Evolutionary conservation across 2,113 vertebrate genomes (phyloP).

Genomic region (Cynocephalus volans): DNA sequence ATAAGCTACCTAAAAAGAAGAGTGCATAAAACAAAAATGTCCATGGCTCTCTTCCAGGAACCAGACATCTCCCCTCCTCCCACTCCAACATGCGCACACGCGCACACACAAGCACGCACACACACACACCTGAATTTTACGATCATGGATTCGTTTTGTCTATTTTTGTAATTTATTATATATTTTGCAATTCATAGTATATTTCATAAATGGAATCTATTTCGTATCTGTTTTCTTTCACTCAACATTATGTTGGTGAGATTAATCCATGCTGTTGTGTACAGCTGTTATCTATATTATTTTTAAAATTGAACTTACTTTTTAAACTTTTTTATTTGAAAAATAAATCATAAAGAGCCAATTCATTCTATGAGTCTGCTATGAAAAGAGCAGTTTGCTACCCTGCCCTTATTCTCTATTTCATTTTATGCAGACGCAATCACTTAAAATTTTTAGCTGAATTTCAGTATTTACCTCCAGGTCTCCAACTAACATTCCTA

Average conservation of each 20-base stretch:
- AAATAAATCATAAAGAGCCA: slow-evolving; percentile 29
- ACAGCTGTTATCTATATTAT: not conserved
- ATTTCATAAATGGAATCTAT: slow-evolving; percentile 18
- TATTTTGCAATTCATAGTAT: not conserved
- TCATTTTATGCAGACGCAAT: not conserved
- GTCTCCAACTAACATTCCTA: not conserved
- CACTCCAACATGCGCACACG: not conserved
- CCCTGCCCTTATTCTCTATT: not conserved
- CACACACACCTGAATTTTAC: not conserved
- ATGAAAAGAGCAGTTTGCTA: not conserved
- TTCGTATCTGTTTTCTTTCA: not conserved
- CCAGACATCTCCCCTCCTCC: no score
- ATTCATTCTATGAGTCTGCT: not conserved
- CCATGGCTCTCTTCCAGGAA: not conserved
- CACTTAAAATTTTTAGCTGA: not conserved
- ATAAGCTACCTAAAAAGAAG: not conserved
- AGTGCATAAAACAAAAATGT: not conserved
- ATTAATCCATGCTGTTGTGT: not conserved
- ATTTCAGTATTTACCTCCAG: not conserved
- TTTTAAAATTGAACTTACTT: slow-evolving; percentile 9
- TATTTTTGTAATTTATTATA: not conserved
- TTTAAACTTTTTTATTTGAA: slow-evolving; percentile 15
- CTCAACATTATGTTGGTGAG: not conserved
- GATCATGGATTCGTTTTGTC: not conserved
- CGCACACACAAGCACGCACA: not conserved